A percentile compares a stretch with the other conserved stretches of the same genome.
Evolutionary conservation across 2,888 invertebrate species (phyloP).

Genomic region (Drosophila leonis): DNA sequence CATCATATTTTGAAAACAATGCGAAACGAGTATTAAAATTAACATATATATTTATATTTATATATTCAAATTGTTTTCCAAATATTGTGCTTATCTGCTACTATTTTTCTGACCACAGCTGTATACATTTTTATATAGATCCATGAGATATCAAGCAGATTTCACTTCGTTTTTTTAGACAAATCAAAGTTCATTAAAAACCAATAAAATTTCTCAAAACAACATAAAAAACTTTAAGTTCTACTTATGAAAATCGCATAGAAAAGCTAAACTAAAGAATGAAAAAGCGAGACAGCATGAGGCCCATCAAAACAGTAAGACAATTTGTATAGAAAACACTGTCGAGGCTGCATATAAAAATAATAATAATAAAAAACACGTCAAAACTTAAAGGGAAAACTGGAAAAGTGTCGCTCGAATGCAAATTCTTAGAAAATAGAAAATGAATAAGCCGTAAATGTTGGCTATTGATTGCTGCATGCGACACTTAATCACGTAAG

Average conservation of each 20-base stretch:
- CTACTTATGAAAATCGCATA: slow-evolving; percentile 8
- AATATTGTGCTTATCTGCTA: too few relatives aligned
- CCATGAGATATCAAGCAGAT: background rate
- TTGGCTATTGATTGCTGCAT: slow-evolving; percentile 47
- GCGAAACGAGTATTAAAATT: too few relatives aligned
- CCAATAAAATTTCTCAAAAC: background rate
- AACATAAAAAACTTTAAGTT: background rate
- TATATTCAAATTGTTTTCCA: too few relatives aligned
- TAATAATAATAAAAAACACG: slow-evolving; percentile 5
- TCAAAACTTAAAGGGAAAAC: slow-evolving; percentile 41
- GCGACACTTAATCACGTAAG: slow-evolving; percentile 62
- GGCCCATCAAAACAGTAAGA: slow-evolving; percentile 25
- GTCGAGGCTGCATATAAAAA: background rate
- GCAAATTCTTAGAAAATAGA: slow-evolving; percentile 43
- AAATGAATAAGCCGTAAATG: slow-evolving; percentile 44
- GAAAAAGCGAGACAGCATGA: background rate
- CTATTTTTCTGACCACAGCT: too few relatives aligned
- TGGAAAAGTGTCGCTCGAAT: slow-evolving; percentile 55
- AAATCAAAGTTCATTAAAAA: background rate
- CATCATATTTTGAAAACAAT: too few relatives aligned
- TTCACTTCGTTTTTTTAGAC: background rate
- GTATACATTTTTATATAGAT: too few relatives aligned
- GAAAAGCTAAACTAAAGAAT: background rate
- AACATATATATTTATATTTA: too few relatives aligned
- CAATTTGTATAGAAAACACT: slow-evolving; percentile 11